phyloP scores from a whole-genome alignment of 2,888 invertebrate genomes.

The Troides aeacus region DNA sequence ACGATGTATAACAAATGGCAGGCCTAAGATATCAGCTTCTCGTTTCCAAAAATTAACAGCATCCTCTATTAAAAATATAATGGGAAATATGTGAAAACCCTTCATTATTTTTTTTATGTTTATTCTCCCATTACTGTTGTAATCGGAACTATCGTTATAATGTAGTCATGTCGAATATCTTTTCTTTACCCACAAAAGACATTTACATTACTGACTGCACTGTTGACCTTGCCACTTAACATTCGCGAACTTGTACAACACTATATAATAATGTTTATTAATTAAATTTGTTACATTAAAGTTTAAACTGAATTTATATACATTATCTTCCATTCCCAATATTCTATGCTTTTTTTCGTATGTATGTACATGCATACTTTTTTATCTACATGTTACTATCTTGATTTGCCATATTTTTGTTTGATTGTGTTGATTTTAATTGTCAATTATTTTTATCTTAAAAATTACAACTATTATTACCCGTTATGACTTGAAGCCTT shows the following conservation, averaged over 20 bases:
- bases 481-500: too few species aligned
- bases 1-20: slow-evolving; percentile 81
- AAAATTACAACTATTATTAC: too few species aligned
- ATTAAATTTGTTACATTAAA: neutral
- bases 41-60: slow-evolving; percentile 86
- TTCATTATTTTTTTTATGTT: too few species aligned
- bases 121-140: too few species aligned
- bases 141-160: neutral
- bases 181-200: neutral
- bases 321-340: too few species aligned
- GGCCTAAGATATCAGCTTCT: slow-evolving; percentile 83
- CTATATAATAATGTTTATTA: neutral
- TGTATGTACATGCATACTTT: too few species aligned
- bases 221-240: slow-evolving; percentile 1
- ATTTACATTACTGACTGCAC: slow-evolving; percentile 6
- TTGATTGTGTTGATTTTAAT: too few species aligned
- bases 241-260: neutral
- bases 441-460: too few species aligned
- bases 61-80: slow-evolving; percentile 68
- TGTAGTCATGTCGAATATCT: neutral
- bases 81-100: neutral
- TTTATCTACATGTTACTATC: too few species aligned
- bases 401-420: too few species aligned
- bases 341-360: too few species aligned
- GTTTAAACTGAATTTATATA: too few species aligned